Base-by-base conservation (phyloP, 2,888 invertebrate genomes). In the Macropis europaea region DNA sequence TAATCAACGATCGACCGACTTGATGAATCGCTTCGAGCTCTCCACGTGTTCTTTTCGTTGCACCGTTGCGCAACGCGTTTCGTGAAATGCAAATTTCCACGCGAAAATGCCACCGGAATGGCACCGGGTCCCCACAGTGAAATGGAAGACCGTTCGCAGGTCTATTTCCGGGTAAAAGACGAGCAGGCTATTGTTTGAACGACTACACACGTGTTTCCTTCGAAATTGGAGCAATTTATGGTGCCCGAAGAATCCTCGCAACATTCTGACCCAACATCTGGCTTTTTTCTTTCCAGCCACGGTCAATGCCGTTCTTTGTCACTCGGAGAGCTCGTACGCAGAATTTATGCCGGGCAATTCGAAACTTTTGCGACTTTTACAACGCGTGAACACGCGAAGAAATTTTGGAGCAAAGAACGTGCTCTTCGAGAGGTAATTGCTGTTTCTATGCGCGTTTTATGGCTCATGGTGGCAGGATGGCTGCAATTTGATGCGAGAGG, bases 141-240 rank as follows among this genome's bases (percentile, higher is more conserved):
- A 19, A 15, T 17, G 28, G 34, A n/a, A 42, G 34, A 36, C 17
- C 19, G n/a, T 11, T 28, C 19, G 43, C 40, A 30, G 62, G 32
- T 11, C 42, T 26, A 63, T 73, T 66, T 60, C 40, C 60, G 47
- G 45, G 43, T 13, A 17, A 34, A 17, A 69, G 32, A 73, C 61
- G 82, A 86, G 82, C 82, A 82, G 84, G 79, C 84, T n/a, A 85
- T 85, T 81, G 79, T 81, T 72, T 71, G 57, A 56, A 59, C 40
- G 40, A 19, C 61, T 62, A 66, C 76, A 82, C 87, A 87, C 82
- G 84, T 86, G 84, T 84, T 82, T 82, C 80, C 80, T 83, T 79
- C 76, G 74, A 83, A 89, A 87, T 81, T 89, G 69, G 87, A 83
- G 87, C 88, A 89, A 87, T 88, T 89, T 89, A 89, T 86, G 87